Conservation (phyloP, 2,888 invertebrate genomes). For the Crocallis elinguaria region DNA sequence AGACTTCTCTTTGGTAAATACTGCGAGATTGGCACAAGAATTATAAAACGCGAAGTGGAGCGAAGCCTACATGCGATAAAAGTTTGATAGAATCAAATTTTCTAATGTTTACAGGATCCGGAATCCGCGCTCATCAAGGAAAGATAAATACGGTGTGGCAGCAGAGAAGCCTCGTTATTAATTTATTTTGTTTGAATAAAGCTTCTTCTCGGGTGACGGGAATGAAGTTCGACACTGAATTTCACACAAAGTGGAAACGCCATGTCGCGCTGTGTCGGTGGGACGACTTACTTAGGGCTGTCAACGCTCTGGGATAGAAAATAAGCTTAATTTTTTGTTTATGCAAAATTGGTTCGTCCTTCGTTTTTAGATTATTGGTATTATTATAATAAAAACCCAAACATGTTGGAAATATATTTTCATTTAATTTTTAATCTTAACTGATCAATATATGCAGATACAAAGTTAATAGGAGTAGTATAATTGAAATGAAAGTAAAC, state of each 20-base stretch:
- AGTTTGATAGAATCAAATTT: slow-evolving; percentile 18
- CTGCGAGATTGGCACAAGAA: neutral
- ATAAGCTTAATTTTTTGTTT: no score
- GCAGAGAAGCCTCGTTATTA: slow-evolving; percentile 18
- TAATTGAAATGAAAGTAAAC: no score
- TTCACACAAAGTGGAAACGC: slow-evolving; percentile 26
- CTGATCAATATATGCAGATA: no score
- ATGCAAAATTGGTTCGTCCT: no score
- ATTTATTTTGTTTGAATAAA: slow-evolving; percentile 28
- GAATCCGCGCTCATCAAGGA: slow-evolving; percentile 11
- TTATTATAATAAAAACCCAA: no score
- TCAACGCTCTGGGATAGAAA: slow-evolving; percentile 3
- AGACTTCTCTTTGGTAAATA: neutral
- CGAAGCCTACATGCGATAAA: neutral
- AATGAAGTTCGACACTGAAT: slow-evolving; percentile 25
- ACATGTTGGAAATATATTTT: no score
- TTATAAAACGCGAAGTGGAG: no score
- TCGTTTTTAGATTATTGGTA: no score
- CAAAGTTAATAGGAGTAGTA: no score
- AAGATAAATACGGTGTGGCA: slow-evolving; percentile 20
- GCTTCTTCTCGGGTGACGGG: slow-evolving; percentile 17
- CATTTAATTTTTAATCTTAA: no score
- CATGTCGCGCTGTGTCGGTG: neutral
- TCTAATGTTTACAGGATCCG: slow-evolving; percentile 12
- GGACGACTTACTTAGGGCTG: slow-evolving; percentile 4